Evolutionary conservation across 2,797 vertebrate genomes (phyloP).

Genomic region (Microcaecilia unicolor): DNA sequence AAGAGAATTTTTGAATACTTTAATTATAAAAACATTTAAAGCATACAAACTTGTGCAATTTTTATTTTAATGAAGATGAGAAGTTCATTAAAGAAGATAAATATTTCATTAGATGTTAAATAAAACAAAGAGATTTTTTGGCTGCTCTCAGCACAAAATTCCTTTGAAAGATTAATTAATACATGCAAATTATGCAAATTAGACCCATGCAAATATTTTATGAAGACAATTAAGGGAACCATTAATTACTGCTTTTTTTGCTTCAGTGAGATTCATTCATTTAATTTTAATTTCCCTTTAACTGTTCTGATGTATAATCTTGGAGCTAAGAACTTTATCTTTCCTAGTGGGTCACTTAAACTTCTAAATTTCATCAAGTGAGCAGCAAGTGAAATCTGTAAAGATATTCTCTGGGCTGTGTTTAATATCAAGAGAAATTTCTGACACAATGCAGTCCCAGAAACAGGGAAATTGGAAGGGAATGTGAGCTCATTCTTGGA

Average conservation of each 20-base stretch:
- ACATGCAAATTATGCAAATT: constrained; percentile 99
- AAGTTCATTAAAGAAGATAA: constrained; percentile 99
- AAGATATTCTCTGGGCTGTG: constrained; percentile 69
- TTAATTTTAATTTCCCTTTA: constrained; percentile 99
- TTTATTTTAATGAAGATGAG: constrained; percentile 99
- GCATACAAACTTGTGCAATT: constrained; percentile 92
- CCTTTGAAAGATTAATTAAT: constrained; percentile 99
- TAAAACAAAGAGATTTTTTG: constrained; percentile 99
- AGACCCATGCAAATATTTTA: constrained; percentile 99
- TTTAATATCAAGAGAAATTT: constrained; percentile 76
- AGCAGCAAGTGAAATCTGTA: constrained; percentile 67
- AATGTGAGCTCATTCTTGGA: constrained; percentile 94
- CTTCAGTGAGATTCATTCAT: constrained; percentile 99
- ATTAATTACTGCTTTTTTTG: constrained; percentile 99
- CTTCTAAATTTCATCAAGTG: constrained; percentile 83
- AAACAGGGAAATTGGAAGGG: constrained; percentile 81
- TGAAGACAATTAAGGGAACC: constrained; percentile 99
- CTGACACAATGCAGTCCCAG: constrained; percentile 76
- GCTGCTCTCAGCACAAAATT: constrained; percentile 99
- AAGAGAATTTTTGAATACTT: constrained; percentile 58
- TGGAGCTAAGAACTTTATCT: constrained; percentile 98
- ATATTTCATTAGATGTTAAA: constrained; percentile 99
- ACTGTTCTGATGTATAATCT: constrained; percentile 99
- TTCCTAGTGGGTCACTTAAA: constrained; percentile 89
- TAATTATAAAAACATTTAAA: constrained; percentile 82